A percentile compares a stretch with the other conserved stretches of the same genome.
Conservation (phyloP, 2,113 vertebrate genomes). For the Bucco capensis region DNA sequence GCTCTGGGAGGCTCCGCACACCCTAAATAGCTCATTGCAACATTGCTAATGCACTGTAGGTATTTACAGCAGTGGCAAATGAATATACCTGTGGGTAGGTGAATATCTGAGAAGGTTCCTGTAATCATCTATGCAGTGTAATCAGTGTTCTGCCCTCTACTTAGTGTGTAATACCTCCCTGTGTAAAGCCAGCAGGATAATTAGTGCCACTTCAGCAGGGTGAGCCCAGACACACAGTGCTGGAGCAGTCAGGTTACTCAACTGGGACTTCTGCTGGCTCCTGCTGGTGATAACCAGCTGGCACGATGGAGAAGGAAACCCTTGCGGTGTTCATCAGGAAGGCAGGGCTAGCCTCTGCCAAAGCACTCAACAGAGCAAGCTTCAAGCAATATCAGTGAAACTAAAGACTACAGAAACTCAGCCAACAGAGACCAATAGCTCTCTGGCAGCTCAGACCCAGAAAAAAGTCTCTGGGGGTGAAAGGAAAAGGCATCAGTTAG, state of each 20-base stretch:
- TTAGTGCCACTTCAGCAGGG: constrained; percentile 36
- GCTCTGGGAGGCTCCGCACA: background rate
- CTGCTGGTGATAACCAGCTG: background rate
- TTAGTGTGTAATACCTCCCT: background rate
- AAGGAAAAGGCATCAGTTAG: background rate
- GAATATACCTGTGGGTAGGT: background rate
- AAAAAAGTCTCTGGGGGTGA: background rate
- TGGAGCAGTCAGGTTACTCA: constrained; percentile 18
- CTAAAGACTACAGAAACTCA: background rate
- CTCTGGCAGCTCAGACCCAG: background rate
- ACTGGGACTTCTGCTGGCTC: background rate
- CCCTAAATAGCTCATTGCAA: background rate
- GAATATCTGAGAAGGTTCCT: background rate
- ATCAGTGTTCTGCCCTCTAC: background rate
- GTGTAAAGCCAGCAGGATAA: background rate
- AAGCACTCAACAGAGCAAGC: background rate
- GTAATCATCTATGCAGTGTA: background rate
- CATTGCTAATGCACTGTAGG: background rate
- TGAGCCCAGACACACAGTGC: background rate
- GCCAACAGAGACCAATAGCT: background rate
- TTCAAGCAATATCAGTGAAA: background rate
- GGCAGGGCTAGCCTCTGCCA: background rate
- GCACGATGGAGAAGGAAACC: background rate
- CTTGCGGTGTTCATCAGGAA: background rate
- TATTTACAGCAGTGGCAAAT: background rate